A percentile compares a stretch with the other conserved stretches of the same genome.
These are phyloP conservation scores for Phoxinus dragarum DNA, from an alignment of 2,797 vertebrate species.

Conservation along the genomic window DNA sequence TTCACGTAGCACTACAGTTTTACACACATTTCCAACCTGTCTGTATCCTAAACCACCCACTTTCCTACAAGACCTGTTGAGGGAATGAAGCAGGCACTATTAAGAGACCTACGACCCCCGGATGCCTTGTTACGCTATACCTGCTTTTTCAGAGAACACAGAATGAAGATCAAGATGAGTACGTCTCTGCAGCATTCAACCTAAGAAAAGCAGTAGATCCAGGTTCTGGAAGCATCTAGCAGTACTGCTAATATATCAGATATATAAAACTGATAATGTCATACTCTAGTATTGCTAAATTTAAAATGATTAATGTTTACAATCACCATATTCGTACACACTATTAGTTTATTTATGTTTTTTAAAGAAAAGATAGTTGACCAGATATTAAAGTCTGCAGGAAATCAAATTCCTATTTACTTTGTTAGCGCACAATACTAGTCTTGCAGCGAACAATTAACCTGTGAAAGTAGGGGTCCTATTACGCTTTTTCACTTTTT, in stretches of 20 bases:
- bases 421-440: not conserved
- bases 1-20: not conserved
- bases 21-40: not conserved
- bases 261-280: not conserved
- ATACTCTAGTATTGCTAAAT: not conserved
- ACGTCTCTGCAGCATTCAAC: not conserved
- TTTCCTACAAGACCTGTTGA: slow-evolving; percentile 5
- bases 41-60: not conserved
- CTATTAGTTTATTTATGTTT: not conserved
- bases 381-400: not conserved
- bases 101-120: not conserved
- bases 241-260: not conserved
- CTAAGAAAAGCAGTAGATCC: not conserved
- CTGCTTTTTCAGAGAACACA: slow-evolving; percentile 12
- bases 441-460: too few relatives aligned
- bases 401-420: not conserved
- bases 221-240: not conserved
- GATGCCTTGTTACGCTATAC: not conserved
- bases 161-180: not conserved
- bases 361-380: not conserved
- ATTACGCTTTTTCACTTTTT: too few relatives aligned
- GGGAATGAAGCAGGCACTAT: not conserved
- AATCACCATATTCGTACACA: not conserved
- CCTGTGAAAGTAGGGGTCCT: too few relatives aligned
- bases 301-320: not conserved